Percentiles rank a stretch among this genome's conserved stretches.
Evolutionary conservation across 2,113 vertebrate genomes (phyloP).

Genomic region (Solea senegalensis): DNA sequence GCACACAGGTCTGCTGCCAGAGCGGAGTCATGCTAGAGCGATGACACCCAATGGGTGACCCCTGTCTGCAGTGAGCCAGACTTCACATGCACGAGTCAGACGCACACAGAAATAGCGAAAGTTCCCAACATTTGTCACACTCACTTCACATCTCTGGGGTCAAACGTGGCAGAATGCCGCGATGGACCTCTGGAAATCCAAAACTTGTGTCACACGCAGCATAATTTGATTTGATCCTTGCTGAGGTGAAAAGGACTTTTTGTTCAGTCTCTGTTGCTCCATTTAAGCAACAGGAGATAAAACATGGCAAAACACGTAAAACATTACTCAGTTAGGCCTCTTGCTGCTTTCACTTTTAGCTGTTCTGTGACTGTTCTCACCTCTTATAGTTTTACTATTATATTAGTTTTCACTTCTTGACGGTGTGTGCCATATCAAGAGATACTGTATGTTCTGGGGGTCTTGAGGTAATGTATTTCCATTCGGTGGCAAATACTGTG

Average conservation of each 20-base stretch:
- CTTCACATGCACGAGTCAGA: conserved; percentile 36
- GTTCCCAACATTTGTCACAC: conserved; percentile 2
- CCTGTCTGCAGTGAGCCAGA: conserved; percentile 47
- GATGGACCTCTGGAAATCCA: not conserved
- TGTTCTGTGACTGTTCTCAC: conserved; percentile 16
- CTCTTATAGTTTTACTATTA: too few relatives aligned
- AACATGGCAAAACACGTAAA: conserved; percentile 45
- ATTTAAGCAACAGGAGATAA: conserved; percentile 27
- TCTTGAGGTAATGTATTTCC: not conserved
- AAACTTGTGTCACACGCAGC: conserved; percentile 29
- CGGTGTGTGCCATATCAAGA: not conserved
- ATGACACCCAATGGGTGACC: conserved; percentile 69
- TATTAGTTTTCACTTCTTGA: conserved; percentile 2
- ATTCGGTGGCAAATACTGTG: not conserved
- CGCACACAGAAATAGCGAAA: not conserved
- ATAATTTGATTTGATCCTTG: conserved; percentile 46
- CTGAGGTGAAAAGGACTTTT: conserved; percentile 72
- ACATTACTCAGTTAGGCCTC: conserved; percentile 34
- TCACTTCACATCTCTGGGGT: conserved; percentile 23
- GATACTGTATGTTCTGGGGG: not conserved
- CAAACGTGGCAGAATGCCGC: conserved; percentile 10
- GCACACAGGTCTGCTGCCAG: conserved; percentile 59
- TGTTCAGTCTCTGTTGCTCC: conserved; percentile 28
- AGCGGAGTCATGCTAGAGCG: conserved; percentile 55
- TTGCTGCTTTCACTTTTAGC: conserved; percentile 39